Evolutionary conservation across 2,888 invertebrate species (phyloP).

Genomic region (Spodoptera picta): DNA sequence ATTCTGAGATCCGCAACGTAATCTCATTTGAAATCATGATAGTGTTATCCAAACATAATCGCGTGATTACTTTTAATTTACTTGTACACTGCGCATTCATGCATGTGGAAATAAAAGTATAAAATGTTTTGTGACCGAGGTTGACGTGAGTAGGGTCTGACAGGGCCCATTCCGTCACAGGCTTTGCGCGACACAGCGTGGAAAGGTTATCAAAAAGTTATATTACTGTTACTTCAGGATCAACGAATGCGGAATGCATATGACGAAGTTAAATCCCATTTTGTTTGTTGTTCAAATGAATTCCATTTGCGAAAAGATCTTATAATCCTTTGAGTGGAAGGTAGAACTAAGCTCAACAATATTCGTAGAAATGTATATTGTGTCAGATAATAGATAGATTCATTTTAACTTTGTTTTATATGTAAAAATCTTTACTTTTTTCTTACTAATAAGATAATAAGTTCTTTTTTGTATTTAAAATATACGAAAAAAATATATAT

Average conservation of each 20-base stretch:
- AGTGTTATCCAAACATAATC: conserved; percentile 30
- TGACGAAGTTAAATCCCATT: conserved; percentile 59
- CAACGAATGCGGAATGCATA: conserved; percentile 59
- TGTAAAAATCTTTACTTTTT: not conserved
- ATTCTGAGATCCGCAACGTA: conserved; percentile 27
- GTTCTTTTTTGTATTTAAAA: too few relatives aligned
- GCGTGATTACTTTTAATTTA: conserved; percentile 63
- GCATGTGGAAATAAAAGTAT: conserved; percentile 59
- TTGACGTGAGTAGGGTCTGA: conserved; percentile 78
- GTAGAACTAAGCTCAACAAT: conserved; percentile 32
- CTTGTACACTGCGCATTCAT: conserved; percentile 55
- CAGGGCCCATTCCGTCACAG: conserved; percentile 71
- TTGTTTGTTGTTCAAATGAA: conserved; percentile 50
- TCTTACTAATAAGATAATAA: not conserved
- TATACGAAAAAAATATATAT: too few relatives aligned
- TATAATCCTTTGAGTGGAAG: conserved; percentile 54
- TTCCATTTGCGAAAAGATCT: conserved; percentile 43
- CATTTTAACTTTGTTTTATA: conserved; percentile 10
- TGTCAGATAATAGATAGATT: conserved; percentile 12
- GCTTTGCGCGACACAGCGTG: conserved; percentile 65
- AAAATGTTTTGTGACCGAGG: conserved; percentile 69
- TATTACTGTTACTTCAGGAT: conserved; percentile 65
- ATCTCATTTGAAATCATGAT: conserved; percentile 35
- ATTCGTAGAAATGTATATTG: conserved; percentile 8
- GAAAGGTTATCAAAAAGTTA: conserved; percentile 71